phyloP scores from a whole-genome alignment of 2,797 vertebrate species.

The Phrynocephalus vlangalii region DNA sequence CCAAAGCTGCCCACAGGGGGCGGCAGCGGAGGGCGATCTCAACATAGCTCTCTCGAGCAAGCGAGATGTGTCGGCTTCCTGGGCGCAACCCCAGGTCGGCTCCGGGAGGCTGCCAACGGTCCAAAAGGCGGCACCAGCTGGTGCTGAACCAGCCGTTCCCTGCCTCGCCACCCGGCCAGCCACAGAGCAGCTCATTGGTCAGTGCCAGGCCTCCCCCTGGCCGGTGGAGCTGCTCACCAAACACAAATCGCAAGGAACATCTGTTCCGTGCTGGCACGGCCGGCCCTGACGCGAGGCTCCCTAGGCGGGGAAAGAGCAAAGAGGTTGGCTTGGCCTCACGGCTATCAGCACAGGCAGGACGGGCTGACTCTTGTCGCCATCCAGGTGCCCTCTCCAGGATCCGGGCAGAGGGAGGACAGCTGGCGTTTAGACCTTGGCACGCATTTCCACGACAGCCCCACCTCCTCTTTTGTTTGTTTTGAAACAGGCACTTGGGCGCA shows the following conservation, averaged over 20 bases:
- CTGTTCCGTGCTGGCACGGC: constrained; percentile 21
- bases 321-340: constrained; percentile 15
- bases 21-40: background rate
- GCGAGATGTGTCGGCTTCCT: too few relatives aligned
- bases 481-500: background rate
- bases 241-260: constrained; percentile 34
- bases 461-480: background rate
- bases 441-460: too few relatives aligned
- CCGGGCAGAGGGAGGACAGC: background rate
- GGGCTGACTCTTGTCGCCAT: background rate
- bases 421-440: background rate
- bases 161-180: background rate
- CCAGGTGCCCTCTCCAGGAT: background rate
- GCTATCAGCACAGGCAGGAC: background rate
- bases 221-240: constrained; percentile 28
- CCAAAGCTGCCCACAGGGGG: background rate
- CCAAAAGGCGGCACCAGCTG: background rate
- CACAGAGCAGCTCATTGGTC: constrained; percentile 27
- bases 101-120: background rate
- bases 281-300: background rate
- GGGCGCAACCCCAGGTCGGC: background rate
- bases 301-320: background rate
- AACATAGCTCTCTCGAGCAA: too few relatives aligned
- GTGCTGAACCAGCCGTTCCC: background rate
- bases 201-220: background rate